Conservation (phyloP, 2,888 invertebrate genomes). For the Odontomyia ornata region DNA sequence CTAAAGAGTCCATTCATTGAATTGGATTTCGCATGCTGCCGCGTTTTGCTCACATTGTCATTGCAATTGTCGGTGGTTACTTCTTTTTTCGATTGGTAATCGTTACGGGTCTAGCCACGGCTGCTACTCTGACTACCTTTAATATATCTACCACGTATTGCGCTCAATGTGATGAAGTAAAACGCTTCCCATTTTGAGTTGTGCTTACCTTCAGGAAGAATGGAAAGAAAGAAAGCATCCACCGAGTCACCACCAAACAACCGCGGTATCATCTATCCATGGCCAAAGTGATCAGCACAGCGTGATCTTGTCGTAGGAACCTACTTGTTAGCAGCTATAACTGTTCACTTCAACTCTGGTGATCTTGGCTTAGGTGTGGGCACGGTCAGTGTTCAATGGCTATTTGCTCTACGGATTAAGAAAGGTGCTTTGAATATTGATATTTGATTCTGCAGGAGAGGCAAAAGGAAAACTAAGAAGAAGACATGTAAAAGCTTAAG, state of each 20-base stretch:
- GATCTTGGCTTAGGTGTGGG: conserved; percentile 31
- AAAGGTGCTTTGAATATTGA: conserved; percentile 34
- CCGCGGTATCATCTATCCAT: not conserved
- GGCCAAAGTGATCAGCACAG: conserved; percentile 27
- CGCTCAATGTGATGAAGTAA: not conserved
- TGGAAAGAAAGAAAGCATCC: not conserved
- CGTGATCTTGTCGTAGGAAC: conserved; percentile 34
- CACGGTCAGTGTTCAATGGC: conserved; percentile 36
- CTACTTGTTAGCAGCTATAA: conserved; percentile 43
- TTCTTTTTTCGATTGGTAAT: not conserved
- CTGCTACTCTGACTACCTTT: no score
- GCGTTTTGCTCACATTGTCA: not conserved
- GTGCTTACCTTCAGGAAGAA: not conserved
- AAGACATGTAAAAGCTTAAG: no score
- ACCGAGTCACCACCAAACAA: not conserved
- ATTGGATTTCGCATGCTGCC: conserved; percentile 17
- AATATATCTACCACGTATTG: no score
- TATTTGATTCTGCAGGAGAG: not conserved
- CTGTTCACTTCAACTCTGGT: conserved; percentile 15
- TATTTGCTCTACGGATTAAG: conserved; percentile 40
- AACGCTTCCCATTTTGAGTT: conserved; percentile 40
- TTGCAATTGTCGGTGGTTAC: not conserved
- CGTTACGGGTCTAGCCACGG: no score
- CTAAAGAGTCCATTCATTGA: conserved; percentile 18
- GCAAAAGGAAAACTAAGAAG: not conserved